Conservation (phyloP, 2,797 vertebrate genomes). For the Myotis daubentonii region DNA sequence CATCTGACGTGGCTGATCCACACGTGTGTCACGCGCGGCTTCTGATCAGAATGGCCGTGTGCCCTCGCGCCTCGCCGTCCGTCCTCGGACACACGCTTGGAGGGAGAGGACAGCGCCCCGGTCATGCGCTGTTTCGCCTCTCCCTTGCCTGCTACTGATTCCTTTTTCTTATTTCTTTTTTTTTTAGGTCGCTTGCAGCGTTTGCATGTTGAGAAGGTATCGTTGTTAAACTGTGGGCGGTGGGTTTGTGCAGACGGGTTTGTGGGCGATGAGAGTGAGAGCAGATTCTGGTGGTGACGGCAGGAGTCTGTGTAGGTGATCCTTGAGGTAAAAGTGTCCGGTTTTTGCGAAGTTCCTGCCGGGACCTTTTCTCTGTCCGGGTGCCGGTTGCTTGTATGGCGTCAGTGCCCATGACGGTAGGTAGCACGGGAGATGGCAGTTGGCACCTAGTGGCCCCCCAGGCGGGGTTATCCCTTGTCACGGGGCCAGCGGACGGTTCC, state of each 20-base stretch:
- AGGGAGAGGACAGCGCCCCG: not conserved
- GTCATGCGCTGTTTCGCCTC: not conserved
- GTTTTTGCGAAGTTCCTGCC: not conserved
- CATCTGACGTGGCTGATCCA: not conserved
- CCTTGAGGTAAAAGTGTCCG: not conserved
- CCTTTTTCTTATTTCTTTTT: not conserved
- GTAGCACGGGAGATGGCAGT: not conserved
- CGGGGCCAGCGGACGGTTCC: not conserved
- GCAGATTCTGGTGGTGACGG: too few species aligned
- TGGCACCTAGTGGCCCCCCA: not conserved
- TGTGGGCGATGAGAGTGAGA: not conserved
- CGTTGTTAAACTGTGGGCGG: not conserved
- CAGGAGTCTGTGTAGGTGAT: not conserved
- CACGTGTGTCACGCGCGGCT: too few species aligned
- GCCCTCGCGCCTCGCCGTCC: too few species aligned
- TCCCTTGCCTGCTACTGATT: not conserved
- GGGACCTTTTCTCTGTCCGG: not conserved
- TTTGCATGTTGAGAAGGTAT: not conserved
- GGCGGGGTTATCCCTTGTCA: fast-evolving
- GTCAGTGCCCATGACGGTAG: fast-evolving
- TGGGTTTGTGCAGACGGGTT: not conserved
- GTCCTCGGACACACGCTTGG: not conserved
- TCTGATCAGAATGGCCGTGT: not conserved
- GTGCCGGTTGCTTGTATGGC: fast-evolving
- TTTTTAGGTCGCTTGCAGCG: not conserved